These are phyloP conservation scores for Chloromyia formosa DNA, from an alignment of 2,888 invertebrate genomes.

Conservation along the genomic window DNA sequence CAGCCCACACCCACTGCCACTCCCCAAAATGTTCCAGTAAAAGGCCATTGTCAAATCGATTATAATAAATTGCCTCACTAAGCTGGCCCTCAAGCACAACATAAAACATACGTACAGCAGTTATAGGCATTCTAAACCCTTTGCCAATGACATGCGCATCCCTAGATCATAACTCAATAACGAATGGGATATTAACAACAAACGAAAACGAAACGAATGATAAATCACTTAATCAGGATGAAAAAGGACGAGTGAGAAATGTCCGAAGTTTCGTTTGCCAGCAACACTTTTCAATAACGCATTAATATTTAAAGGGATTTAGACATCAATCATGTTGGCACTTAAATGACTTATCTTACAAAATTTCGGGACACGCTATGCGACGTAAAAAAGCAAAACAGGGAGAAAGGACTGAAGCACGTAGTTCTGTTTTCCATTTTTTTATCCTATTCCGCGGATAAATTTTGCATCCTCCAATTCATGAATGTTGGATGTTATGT, in stretches of 20 bases:
- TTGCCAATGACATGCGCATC: neutral
- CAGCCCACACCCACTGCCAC: neutral
- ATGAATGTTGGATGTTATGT: too few species aligned
- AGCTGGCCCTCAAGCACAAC: neutral
- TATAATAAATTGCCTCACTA: constrained; percentile 14
- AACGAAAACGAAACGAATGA: constrained; percentile 25
- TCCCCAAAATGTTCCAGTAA: neutral
- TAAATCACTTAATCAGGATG: constrained; percentile 22
- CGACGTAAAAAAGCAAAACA: neutral
- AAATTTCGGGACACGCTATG: neutral
- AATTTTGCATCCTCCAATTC: too few species aligned
- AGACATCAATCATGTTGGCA: constrained; percentile 39
- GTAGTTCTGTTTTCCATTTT: neutral
- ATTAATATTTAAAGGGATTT: constrained; percentile 33
- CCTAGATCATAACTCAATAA: constrained; percentile 30
- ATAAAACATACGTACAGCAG: neutral
- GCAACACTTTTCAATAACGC: neutral
- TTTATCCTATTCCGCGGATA: neutral
- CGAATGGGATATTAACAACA: constrained; percentile 28
- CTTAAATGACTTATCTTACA: constrained; percentile 10
- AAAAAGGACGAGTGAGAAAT: neutral
- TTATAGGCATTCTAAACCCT: neutral
- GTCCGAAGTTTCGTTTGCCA: neutral
- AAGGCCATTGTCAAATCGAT: constrained; percentile 11
- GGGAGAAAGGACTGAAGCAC: neutral